Percentiles rank a stretch among this genome's conserved stretches.
These are phyloP conservation scores for Aplysia californica DNA, from an alignment of 1,140 invertebrate genomes.

Conservation along the genomic window DNA sequence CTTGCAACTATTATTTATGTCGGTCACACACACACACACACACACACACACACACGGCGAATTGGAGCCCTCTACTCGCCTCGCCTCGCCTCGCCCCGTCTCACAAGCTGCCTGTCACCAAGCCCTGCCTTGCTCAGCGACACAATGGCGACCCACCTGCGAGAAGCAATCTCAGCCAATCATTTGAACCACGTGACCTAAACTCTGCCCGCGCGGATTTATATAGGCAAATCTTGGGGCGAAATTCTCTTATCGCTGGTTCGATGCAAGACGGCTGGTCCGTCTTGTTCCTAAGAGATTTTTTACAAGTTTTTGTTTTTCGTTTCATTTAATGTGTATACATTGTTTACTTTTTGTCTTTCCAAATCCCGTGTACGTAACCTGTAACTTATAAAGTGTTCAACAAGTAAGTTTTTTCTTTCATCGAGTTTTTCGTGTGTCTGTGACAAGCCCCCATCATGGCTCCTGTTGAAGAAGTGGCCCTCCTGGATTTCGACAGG, in stretches of 20 bases:
- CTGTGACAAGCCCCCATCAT: conserved; percentile 7
- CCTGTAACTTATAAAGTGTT: too few relatives aligned
- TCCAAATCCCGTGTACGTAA: too few relatives aligned
- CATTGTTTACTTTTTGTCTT: too few relatives aligned
- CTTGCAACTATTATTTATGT: too few relatives aligned
- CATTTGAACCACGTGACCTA: conserved; percentile 14
- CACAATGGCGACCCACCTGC: not conserved
- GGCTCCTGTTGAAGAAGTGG: conserved; percentile 53
- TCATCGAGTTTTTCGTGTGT: not conserved
- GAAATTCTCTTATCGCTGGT: not conserved
- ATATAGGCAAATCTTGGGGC: conserved; percentile 1
- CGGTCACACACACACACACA: too few relatives aligned
- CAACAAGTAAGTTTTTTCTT: conserved; percentile 5
- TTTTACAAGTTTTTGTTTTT: not conserved
- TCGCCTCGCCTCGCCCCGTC: too few relatives aligned
- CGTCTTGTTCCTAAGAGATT: conserved; percentile 20
- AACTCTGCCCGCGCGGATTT: not conserved
- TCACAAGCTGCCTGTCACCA: too few relatives aligned
- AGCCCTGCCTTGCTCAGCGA: too few relatives aligned
- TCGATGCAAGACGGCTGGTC: conserved; percentile 29
- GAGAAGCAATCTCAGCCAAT: conserved; percentile 20
- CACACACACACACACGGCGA: too few relatives aligned
- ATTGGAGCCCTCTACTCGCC: too few relatives aligned
- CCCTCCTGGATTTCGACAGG: conserved; percentile 58
- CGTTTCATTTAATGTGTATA: too few relatives aligned